Evolutionary conservation across 92 coral and sea anemone species (phyloP), one percentile per base, ranked within the genome.

Genomic region (Epizoanthus fatuus): DNA sequence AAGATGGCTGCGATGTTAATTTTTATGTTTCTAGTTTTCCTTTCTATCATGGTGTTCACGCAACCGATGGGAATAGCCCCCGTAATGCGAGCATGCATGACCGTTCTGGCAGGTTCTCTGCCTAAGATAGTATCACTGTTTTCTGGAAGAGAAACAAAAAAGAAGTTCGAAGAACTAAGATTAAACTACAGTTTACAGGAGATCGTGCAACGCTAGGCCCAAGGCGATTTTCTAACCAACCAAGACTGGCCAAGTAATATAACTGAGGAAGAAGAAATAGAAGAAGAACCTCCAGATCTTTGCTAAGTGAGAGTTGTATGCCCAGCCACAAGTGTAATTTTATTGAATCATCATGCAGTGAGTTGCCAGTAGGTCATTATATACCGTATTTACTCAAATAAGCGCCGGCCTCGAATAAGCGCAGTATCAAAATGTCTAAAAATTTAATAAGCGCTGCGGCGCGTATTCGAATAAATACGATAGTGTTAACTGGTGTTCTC

Each of bases 1-100:
- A 86, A 86, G 52, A 32, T 63, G 38, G 8, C 8, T 19, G 9
- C 39, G 4, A 66, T 67, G 11, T 39, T 67, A 3, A 22, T 56
- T 45, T 76, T 65, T 86, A 66, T 86, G 2, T 77, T 55, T 10
- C 17, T 77, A 29, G 55, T 56, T 49, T 76, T 86, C 63, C 32
- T 54, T 0, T 19, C 70, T 35, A 25, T 62, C n/a, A 86, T 76
- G 70, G 15, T n/a, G 4, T 69, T 42, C 0, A 14, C 55, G 47
- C 44, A 32, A 5, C 70, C 70, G 45, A 17, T 37, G 54, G 64
- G 81, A 49, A 47, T 62, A 35, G 78, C 19, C 11, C 82, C 88
- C 16, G 5, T 63, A 0, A 67, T 62, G 25, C 75, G 17, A 35
- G 40, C 88, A 53, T n/a, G 45, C 4, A 0, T 74, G 65, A 13